Base-by-base conservation (phyloP, 2,888 invertebrate genomes). In the Conchocele bisecta region DNA sequence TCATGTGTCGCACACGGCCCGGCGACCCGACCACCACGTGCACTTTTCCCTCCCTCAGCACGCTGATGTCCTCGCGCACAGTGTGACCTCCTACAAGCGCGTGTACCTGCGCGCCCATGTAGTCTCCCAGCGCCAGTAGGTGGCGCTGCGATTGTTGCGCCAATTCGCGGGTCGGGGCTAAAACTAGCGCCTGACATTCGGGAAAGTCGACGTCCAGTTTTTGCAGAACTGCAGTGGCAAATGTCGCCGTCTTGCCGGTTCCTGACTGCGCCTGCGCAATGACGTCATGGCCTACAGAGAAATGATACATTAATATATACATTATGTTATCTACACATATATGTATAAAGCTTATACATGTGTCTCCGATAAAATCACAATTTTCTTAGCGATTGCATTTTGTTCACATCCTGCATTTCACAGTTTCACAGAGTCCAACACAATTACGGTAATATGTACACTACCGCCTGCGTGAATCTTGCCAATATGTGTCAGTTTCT, bases 181-280 rank as follows among this genome's bases (percentile, higher is more conserved):
- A 93, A 89, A 99, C 98, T 82, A 99, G 93, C 51, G 99, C 98
- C 93, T 99, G 99, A 91, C 98, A 97, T 91, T 97, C 96, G 85
- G 95, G 94, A 84, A 95, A 91, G 83, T 93, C 93, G 67, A 96
- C 96, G 92, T 99, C 97, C 90, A 99, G 96, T 93, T 97, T 96
- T 93, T 99, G 98, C 78, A 99, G 94, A 91, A 99, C 98, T 66
- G 98, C 97, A 92, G 99, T 97, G 63, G 98, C 97, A 92, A 99
- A 99, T 28, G 99, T 99, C 73, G 99, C 99, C 60, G 99, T 99
- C 93, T 99, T 99, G 82, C 99, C 99, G 91, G 99, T 99, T 92
- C 95, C 99, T 81, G 99, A 99, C 93, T 99, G 99, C 82, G 99
- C 99, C 93, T 99, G 99, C 86, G 99, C 99, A 92, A 99, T 99